phyloP scores from a whole-genome alignment of 2,888 invertebrate genomes.

The Noctua janthina region DNA sequence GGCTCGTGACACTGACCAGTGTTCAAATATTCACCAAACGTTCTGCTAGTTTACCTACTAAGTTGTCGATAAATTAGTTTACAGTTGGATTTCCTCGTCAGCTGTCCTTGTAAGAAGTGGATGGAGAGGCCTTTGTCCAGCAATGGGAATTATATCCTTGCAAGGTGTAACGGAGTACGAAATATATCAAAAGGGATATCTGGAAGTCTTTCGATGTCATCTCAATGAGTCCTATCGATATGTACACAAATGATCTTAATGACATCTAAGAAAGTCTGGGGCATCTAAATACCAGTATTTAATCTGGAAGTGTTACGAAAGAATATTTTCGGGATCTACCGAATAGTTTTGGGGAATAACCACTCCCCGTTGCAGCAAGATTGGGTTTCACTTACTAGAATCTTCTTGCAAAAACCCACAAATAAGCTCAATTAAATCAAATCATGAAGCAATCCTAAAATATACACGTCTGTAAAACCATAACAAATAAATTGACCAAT shows the following conservation, averaged over 20 bases:
- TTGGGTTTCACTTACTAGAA: neutral
- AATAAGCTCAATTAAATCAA: neutral
- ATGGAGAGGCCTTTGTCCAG: neutral
- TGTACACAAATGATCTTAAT: neutral
- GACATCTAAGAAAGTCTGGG: neutral
- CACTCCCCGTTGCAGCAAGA: neutral
- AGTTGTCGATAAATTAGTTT: slow-evolving; percentile 22
- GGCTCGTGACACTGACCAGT: slow-evolving; percentile 41
- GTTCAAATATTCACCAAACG: slow-evolving; percentile 48
- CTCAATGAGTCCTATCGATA: neutral
- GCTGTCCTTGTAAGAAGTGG: neutral
- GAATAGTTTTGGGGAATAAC: neutral
- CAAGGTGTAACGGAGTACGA: neutral
- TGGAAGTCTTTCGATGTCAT: neutral
- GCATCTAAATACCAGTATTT: neutral
- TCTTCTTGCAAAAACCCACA: too few species aligned
- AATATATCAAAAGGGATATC: neutral
- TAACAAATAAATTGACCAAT: neutral
- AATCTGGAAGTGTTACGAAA: neutral
- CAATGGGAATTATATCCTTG: neutral
- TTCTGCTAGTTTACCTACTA: slow-evolving; percentile 18
- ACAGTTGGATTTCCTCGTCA: slow-evolving; percentile 17
- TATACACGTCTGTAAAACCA: neutral
- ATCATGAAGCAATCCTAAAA: neutral
- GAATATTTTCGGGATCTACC: neutral